Percentiles rank a stretch among this genome's conserved stretches.
These are phyloP conservation scores for Tiliqua scincoides DNA, from an alignment of 2,113 vertebrate species.

Conservation along the genomic window DNA sequence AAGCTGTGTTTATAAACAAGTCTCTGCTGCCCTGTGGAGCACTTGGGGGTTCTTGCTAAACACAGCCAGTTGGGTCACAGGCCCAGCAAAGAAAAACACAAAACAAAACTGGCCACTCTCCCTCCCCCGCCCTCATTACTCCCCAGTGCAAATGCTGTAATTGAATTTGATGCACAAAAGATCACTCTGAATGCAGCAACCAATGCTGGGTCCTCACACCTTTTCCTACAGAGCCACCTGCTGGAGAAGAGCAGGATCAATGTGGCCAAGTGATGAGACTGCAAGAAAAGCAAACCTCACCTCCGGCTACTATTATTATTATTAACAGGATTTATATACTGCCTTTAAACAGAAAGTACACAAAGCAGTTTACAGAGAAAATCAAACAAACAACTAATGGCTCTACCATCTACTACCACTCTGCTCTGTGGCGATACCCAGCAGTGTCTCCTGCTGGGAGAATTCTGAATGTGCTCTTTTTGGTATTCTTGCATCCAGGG, in stretches of 20 bases:
- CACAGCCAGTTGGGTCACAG: conserved; percentile 17
- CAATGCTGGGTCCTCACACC: background rate
- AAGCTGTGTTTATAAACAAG: conserved; percentile 41
- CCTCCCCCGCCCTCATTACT: background rate
- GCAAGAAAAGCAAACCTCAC: too few relatives aligned
- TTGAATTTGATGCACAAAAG: conserved; percentile 21
- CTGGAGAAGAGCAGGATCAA: background rate
- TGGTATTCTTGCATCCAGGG: background rate
- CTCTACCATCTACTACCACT: background rate
- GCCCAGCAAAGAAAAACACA: background rate
- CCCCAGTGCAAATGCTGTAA: background rate
- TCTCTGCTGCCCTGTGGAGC: background rate
- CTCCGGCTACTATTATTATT: too few relatives aligned
- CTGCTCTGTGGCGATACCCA: background rate
- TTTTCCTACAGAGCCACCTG: conserved; percentile 21
- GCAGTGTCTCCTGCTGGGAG: background rate
- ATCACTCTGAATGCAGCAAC: background rate
- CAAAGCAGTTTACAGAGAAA: too few relatives aligned
- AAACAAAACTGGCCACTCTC: background rate
- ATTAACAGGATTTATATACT: too few relatives aligned
- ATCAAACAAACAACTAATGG: too few relatives aligned
- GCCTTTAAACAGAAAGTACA: too few relatives aligned
- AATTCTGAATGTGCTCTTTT: background rate
- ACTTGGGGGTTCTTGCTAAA: background rate
- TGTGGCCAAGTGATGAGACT: background rate